Conservation (phyloP, 2,797 vertebrate species). For the Poeciliopsis paucimaculata region DNA sequence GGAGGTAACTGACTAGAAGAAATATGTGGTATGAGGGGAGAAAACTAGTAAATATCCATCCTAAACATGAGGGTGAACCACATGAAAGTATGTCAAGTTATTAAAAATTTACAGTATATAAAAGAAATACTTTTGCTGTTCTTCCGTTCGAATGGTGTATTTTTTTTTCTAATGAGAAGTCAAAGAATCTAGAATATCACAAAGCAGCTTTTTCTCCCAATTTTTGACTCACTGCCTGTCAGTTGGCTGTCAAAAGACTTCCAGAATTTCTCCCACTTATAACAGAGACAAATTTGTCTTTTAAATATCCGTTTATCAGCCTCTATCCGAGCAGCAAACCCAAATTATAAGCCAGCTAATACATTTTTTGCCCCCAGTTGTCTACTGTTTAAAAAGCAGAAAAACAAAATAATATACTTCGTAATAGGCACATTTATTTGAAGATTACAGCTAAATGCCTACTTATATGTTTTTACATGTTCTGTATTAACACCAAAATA, state of each 20-base stretch:
- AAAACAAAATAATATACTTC: not conserved
- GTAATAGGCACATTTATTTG: not conserved
- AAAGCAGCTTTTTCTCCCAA: not conserved
- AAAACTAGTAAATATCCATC: slow-evolving; percentile 5
- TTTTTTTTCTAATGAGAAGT: not conserved
- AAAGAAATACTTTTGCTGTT: not conserved
- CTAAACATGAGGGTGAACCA: slow-evolving; percentile 8
- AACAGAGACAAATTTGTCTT: not conserved
- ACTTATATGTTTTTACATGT: not conserved
- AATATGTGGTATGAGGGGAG: too few species aligned
- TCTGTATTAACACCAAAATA: not conserved
- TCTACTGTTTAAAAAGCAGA: not conserved
- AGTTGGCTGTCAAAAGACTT: not conserved
- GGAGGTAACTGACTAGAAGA: slow-evolving; percentile 16
- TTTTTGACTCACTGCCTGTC: not conserved
- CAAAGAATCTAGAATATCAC: not conserved
- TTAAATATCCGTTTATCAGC: not conserved
- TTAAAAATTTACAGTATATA: not conserved
- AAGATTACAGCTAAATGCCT: not conserved
- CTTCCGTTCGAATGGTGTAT: not conserved
- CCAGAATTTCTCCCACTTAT: not conserved
- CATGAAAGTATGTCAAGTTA: not conserved
- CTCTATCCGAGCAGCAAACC: not conserved
- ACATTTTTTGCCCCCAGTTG: not conserved
- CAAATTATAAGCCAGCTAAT: not conserved